phyloP scores from a whole-genome alignment of 2,888 invertebrate genomes.

The Dasypolia templi region DNA sequence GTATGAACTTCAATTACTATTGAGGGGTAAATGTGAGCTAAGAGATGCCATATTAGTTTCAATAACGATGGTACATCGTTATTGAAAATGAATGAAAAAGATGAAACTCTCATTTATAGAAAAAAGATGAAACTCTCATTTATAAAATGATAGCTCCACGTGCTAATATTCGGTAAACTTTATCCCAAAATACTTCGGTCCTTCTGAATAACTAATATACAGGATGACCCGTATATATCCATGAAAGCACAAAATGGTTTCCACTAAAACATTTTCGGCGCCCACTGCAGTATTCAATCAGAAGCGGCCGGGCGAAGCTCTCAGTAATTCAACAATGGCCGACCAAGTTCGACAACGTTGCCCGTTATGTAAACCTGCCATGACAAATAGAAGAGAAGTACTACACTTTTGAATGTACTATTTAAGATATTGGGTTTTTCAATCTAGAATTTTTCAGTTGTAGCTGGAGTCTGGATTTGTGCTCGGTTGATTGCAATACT shows the following conservation, averaged over 20 bases:
- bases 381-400: neutral
- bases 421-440: no score
- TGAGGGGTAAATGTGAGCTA: neutral
- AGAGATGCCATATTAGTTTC: no score
- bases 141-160: neutral
- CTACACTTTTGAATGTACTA: no score
- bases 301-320: constrained; percentile 1
- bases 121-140: neutral
- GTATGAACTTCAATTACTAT: neutral
- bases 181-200: neutral
- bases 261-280: constrained; percentile 27
- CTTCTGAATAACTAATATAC: constrained; percentile 7
- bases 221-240: no score
- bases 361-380: constrained; percentile 15
- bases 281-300: constrained; percentile 27
- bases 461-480: no score
- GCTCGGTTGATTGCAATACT: no score
- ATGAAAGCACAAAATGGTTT: constrained; percentile 17
- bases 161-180: neutral
- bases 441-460: no score
- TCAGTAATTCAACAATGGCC: constrained; percentile 38
- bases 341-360: constrained; percentile 17
- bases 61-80: no score
- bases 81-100: no score
- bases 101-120: no score